A percentile compares a stretch with the other conserved stretches of the same genome.
Evolutionary conservation across 30 jellyfish, hydroid and myxozoan genomes (phyloP).

Genomic region (Cassiopea andromeda): DNA sequence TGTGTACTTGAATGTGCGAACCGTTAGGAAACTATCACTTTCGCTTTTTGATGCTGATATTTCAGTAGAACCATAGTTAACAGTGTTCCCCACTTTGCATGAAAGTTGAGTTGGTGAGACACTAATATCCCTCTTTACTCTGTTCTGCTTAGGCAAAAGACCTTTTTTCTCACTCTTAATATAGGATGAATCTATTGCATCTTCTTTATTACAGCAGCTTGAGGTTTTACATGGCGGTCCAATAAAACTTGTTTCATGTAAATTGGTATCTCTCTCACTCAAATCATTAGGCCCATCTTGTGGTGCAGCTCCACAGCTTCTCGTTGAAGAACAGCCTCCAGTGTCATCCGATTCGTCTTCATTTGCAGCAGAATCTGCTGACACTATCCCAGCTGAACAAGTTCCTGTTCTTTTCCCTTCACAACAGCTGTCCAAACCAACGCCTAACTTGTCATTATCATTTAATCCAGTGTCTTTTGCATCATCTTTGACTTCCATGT

Average conservation of each 20-base stretch:
- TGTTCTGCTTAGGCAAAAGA: background rate
- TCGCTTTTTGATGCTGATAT: background rate
- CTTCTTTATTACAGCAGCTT: background rate
- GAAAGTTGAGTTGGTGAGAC: background rate
- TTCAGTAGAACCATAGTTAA: background rate
- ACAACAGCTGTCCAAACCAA: background rate
- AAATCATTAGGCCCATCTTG: background rate
- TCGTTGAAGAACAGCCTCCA: background rate
- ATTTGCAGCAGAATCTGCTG: background rate
- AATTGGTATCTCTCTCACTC: background rate
- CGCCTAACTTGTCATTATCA: background rate
- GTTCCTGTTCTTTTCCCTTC: background rate
- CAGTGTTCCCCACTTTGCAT: background rate
- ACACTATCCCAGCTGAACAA: background rate
- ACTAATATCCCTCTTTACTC: background rate
- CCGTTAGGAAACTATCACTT: background rate
- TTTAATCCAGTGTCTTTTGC: background rate
- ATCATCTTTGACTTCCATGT: background rate
- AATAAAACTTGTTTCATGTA: background rate
- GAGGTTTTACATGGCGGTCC: background rate
- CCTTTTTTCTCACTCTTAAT: background rate
- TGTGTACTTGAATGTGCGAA: constrained; percentile 15
- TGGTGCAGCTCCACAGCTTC: background rate
- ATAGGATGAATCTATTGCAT: background rate
- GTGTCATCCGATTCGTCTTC: background rate